phyloP scores from a whole-genome alignment of 2,888 invertebrate species.

The Erynnis tages region DNA sequence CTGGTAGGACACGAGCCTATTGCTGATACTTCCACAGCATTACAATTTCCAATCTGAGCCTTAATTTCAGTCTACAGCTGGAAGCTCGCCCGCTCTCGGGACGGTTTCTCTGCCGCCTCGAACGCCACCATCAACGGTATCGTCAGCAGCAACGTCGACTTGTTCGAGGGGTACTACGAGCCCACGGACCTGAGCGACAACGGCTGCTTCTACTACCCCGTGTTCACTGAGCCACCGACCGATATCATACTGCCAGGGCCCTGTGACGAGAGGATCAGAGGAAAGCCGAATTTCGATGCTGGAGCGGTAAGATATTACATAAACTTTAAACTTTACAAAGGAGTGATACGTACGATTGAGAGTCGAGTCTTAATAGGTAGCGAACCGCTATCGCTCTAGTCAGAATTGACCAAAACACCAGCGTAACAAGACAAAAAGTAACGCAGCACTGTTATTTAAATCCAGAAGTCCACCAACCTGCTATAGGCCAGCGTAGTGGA shows the following conservation, averaged over 20 bases:
- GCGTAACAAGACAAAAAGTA: too few relatives aligned
- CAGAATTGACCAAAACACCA: too few relatives aligned
- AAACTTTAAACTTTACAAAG: too few relatives aligned
- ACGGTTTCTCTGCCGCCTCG: slow-evolving; percentile 46
- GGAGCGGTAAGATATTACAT: slow-evolving; percentile 43
- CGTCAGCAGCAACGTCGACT: slow-evolving; percentile 46
- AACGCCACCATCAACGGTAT: slow-evolving; percentile 41
- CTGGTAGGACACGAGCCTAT: too few relatives aligned
- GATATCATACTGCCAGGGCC: slow-evolving; percentile 52
- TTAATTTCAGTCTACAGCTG: slow-evolving; percentile 61
- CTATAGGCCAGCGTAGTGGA: too few relatives aligned
- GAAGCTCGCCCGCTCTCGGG: slow-evolving; percentile 54
- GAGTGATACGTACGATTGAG: too few relatives aligned
- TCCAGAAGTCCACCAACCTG: too few relatives aligned
- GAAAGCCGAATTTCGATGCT: slow-evolving; percentile 49
- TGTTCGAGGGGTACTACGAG: slow-evolving; percentile 55
- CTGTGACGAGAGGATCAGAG: slow-evolving; percentile 51
- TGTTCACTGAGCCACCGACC: slow-evolving; percentile 43
- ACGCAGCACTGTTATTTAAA: too few relatives aligned
- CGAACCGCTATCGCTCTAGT: too few relatives aligned
- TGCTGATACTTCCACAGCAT: too few relatives aligned
- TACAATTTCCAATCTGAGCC: too few relatives aligned
- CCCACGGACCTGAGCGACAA: slow-evolving; percentile 48
- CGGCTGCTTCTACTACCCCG: slow-evolving; percentile 67
- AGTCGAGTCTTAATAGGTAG: too few relatives aligned